phyloP scores from a whole-genome alignment of 2,797 vertebrate genomes.

The Clarias platycephalus region DNA sequence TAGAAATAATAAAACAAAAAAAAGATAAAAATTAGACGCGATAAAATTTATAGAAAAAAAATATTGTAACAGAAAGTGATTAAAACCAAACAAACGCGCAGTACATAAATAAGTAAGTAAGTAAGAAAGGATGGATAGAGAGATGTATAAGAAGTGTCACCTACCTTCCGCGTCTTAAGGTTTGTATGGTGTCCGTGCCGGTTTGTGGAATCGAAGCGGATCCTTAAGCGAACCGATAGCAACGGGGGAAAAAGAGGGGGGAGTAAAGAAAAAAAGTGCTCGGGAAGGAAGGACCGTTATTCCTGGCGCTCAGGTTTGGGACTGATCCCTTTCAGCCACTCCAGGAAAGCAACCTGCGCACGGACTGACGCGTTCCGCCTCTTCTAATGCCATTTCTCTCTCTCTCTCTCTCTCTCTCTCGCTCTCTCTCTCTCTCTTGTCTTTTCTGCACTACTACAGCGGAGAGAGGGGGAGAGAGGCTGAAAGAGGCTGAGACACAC shows the following conservation, averaged over 20 bases:
- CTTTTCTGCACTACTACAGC: conserved; percentile 87
- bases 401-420: conserved; percentile 35
- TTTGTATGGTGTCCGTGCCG: conserved; percentile 78
- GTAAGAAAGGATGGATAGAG: neutral
- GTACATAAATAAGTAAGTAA: too few species aligned
- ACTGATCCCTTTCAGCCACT: conserved; percentile 99
- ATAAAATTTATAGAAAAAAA: neutral
- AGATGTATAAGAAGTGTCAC: conserved; percentile 61
- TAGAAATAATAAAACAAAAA: neutral
- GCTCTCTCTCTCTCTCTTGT: conserved; percentile 76
- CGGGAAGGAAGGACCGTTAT: conserved; percentile 95
- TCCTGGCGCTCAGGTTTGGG: conserved; percentile 98
- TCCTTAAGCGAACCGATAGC: conserved; percentile 67
- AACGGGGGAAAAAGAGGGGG: conserved; percentile 54
- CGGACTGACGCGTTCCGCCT: conserved; percentile 99
- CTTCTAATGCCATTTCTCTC: conserved; percentile 99
- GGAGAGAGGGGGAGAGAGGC: conserved; percentile 64
- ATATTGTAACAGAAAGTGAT: neutral
- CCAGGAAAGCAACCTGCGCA: conserved; percentile 99
- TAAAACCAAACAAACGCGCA: neutral
- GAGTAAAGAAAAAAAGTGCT: conserved; percentile 63
- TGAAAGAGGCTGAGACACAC: conserved; percentile 90
- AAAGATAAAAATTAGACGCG: neutral
- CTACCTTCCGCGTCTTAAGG: conserved; percentile 74
- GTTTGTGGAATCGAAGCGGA: conserved; percentile 72